Conservation (phyloP, 2,888 invertebrate species). For the Julus scandinavius region DNA sequence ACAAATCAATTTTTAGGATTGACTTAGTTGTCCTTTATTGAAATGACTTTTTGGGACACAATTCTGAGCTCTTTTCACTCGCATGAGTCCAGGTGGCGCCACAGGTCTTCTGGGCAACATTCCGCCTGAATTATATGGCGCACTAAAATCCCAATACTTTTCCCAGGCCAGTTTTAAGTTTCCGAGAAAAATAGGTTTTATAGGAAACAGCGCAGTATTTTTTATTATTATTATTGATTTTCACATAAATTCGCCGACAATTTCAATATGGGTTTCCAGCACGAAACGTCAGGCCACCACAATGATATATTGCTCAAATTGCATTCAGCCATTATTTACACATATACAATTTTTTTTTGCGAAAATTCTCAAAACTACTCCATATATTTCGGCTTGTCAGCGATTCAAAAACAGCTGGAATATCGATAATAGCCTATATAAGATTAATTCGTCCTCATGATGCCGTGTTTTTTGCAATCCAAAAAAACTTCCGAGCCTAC, state of each 20-base stretch:
- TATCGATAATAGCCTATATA: slow-evolving; percentile 7
- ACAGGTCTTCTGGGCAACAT: too few species aligned
- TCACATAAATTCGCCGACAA: slow-evolving; percentile 4
- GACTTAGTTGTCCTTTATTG: too few species aligned
- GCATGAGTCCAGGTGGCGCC: too few species aligned
- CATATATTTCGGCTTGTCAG: background rate
- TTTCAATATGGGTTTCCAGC: background rate
- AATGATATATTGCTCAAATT: slow-evolving; percentile 5
- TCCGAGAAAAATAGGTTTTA: background rate
- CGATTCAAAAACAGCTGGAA: slow-evolving; percentile 19
- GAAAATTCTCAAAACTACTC: background rate
- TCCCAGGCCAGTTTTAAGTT: slow-evolving; percentile 3
- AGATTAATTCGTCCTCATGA: background rate
- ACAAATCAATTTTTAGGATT: too few species aligned
- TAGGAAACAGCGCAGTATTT: background rate
- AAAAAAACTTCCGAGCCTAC: background rate
- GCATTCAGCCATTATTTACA: background rate
- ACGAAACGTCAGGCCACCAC: background rate
- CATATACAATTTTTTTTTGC: background rate
- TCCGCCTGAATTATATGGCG: background rate
- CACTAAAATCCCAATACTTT: background rate
- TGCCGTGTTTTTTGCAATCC: background rate
- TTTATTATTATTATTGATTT: slow-evolving; percentile 6
- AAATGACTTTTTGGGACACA: too few species aligned
- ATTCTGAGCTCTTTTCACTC: too few species aligned